Percentiles rank a stretch among this genome's conserved stretches.
Conservation (phyloP, 2,113 vertebrate species). For the Orthonyx spaldingii region DNA sequence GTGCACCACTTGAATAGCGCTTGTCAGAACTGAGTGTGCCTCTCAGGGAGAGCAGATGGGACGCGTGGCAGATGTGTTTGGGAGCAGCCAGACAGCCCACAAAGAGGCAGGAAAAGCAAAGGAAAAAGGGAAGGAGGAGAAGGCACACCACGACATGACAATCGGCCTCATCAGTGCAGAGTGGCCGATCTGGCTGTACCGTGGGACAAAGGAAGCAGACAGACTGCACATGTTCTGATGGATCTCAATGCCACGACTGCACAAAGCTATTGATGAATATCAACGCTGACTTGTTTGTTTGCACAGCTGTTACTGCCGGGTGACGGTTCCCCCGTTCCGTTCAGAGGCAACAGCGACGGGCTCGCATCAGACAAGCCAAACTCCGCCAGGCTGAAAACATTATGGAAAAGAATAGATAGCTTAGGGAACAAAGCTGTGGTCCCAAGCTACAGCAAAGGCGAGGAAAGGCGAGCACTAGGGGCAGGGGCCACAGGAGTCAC, state of each 20-base stretch:
- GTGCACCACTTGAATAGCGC: background rate
- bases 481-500: background rate
- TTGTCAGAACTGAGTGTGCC: background rate
- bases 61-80: background rate
- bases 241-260: background rate
- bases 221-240: background rate
- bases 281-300: slow-evolving; percentile 2
- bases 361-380: background rate
- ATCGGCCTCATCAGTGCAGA: background rate
- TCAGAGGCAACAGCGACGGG: background rate
- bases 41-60: background rate
- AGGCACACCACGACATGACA: background rate
- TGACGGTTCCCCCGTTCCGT: rapidly evolving
- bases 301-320: background rate
- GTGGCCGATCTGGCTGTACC: background rate
- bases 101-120: background rate
- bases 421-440: background rate
- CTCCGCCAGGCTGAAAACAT: background rate
- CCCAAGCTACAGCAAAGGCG: background rate
- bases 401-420: background rate
- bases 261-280: slow-evolving; percentile 20
- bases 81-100: background rate
- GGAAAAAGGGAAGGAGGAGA: background rate
- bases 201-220: slow-evolving; percentile 23
- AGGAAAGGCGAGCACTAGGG: background rate